Percentiles rank a stretch among this genome's conserved stretches.
Evolutionary conservation across 2,113 vertebrate species (phyloP).

Genomic region (Chelonoidis abingdonii): DNA sequence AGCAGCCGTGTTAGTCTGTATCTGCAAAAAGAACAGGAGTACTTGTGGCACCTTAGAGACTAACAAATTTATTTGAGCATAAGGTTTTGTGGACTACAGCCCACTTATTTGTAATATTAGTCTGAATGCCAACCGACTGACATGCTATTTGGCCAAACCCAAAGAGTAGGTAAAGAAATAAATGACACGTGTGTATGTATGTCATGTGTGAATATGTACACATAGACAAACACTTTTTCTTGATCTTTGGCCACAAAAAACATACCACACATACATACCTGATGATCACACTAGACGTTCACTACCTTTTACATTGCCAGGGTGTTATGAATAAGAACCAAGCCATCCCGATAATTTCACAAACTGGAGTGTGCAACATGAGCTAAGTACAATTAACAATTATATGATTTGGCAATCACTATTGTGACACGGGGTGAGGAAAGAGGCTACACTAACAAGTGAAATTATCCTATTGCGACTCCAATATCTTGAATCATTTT

Average conservation of each 20-base stretch:
- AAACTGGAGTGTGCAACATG: background rate
- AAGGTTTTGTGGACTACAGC: no score
- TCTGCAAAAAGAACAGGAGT: no score
- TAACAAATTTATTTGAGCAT: no score
- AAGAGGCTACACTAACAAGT: background rate
- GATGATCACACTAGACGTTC: background rate
- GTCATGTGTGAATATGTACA: background rate
- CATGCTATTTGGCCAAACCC: no score
- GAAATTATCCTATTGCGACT: constrained; percentile 30
- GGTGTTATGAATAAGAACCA: background rate
- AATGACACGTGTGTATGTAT: no score
- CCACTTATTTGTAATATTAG: no score
- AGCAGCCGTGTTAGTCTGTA: no score
- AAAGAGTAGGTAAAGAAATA: no score
- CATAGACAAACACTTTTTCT: background rate
- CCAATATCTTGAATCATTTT: constrained; percentile 59
- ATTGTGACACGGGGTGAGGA: background rate
- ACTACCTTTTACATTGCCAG: background rate
- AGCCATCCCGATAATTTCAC: background rate
- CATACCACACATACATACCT: no score
- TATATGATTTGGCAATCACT: background rate
- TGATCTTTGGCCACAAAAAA: background rate
- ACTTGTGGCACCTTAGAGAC: no score
- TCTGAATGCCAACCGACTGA: no score
- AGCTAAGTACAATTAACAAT: background rate